Evolutionary conservation across 2,113 vertebrate genomes (phyloP).

Genomic region (Pithys albifrons): DNA sequence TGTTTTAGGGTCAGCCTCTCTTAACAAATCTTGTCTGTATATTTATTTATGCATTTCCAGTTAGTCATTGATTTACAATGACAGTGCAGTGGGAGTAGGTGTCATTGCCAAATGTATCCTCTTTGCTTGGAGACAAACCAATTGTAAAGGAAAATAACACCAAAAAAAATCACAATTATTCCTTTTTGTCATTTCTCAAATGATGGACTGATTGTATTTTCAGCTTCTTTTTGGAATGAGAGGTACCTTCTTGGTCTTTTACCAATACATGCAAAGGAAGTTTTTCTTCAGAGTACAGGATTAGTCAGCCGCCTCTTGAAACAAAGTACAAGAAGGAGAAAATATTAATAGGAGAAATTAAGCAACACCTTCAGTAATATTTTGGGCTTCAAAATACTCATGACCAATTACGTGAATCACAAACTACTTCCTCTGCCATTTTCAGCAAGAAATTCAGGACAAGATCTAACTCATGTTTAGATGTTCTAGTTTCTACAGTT

Average conservation of each 20-base stretch:
- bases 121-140: not conserved
- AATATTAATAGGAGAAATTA: not conserved
- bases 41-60: not conserved
- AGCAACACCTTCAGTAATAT: not conserved
- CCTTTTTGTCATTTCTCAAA: not conserved
- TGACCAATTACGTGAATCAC: not conserved
- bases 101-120: not conserved
- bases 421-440: not conserved
- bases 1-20: not conserved
- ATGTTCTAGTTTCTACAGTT: not conserved
- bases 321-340: not conserved
- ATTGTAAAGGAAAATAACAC: not conserved
- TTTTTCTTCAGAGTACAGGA: not conserved
- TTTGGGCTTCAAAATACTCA: not conserved
- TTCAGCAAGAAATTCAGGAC: not conserved
- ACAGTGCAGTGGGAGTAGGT: not conserved
- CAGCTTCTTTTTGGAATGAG: not conserved
- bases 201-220: not conserved
- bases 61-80: not conserved
- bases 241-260: not conserved
- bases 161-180: not conserved
- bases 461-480: not conserved
- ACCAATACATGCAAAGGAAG: not conserved
- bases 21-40: not conserved
- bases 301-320: not conserved